Base-by-base conservation (phyloP, 2,113 vertebrate genomes). In the Mixornis gularis region DNA sequence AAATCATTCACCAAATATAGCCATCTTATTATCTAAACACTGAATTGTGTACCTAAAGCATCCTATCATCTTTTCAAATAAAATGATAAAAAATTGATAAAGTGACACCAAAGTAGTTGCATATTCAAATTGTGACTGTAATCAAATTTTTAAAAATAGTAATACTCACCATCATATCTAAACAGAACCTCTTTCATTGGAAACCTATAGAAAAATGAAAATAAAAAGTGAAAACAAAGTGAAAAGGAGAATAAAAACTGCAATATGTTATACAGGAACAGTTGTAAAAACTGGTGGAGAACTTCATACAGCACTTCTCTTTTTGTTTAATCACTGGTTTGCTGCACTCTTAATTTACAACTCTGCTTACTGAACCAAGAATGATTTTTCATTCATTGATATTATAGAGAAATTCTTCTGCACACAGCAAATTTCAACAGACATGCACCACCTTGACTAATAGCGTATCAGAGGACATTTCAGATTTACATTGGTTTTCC, bases 141-240 rank as follows among this genome's bases (percentile, higher is more conserved):
- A 72, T 59, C 32, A 79, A 65, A 41, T 43, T 41, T 82, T 38
- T 29, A 68, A 70, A 91, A 68, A 56, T 5, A 70, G 2, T 56
- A 71, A 79, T 72, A 96, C 93, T 96, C 62, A 90, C 88, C 49
- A 25, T 63, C 19, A 52, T 20, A 52, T 46, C n/a, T 95, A 95
- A 85, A 94, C n/a, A 77, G 93, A 95, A 83, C 60, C 65, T 87
- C 30, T 83, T 93, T 93, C 71, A 60, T 46, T 79, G 14, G 74
- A 65, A 89, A 60, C 62, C 92, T 95, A 34, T 4, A 79, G 21
- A 40, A 66, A 83, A 60, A 92, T 32, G 2, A 40, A 25, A 29
- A 52, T 25, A 46, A 68, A 80, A 55, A 4, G 13, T 3, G 1
- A 62, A 79, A 85, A 70, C 3, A 21, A 73, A 82, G 10, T 34